A percentile compares a stretch with the other conserved stretches of the same genome.
phyloP scores from a whole-genome alignment of 2,797 vertebrate species.

The Prionace glauca region DNA sequence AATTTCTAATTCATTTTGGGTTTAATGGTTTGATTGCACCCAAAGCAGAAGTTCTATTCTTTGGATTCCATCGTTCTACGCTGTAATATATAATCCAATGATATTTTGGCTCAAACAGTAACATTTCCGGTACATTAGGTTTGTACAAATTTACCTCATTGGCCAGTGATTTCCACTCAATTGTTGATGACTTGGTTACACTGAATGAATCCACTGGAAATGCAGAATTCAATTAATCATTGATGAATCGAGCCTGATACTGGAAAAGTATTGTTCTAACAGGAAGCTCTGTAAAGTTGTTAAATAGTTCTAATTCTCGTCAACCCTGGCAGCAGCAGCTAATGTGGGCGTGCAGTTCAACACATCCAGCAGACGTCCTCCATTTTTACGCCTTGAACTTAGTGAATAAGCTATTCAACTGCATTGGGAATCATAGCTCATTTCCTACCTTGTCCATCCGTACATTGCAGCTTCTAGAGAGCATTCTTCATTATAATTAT shows the following conservation, averaged over 20 bases:
- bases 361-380: neutral
- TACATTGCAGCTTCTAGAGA: neutral
- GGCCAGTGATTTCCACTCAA: neutral
- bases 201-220: conserved; percentile 1
- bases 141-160: neutral
- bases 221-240: neutral
- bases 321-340: neutral
- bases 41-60: neutral
- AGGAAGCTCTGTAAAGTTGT: neutral
- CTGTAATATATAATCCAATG: neutral
- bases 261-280: neutral
- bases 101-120: neutral
- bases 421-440: neutral
- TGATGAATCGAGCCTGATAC: neutral
- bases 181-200: neutral
- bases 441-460: neutral
- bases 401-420: neutral
- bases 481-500: too few species aligned
- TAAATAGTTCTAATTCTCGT: neutral
- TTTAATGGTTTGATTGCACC: neutral
- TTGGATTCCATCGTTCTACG: neutral
- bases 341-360: neutral
- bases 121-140: neutral
- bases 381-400: neutral
- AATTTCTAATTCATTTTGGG: neutral